Base-by-base conservation (phyloP, 1,140 invertebrate genomes). In the Drosophila tsacasi region DNA sequence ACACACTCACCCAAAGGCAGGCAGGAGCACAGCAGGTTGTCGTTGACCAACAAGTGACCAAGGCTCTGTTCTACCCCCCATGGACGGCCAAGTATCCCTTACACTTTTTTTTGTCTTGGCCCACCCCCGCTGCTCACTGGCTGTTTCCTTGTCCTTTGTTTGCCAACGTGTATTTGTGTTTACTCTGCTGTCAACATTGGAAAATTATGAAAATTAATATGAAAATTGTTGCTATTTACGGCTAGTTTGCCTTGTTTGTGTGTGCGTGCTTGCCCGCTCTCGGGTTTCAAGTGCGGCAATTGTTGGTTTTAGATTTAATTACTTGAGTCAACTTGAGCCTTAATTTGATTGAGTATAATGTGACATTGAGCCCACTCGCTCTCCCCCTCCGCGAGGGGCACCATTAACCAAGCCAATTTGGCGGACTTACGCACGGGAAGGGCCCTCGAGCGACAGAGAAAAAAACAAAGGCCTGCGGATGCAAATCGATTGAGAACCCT, bases 121-220 rank as follows among this genome's bases (percentile, higher is more conserved):
- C 65, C 52, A 40, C 19, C 49, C 40, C 23, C 47, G 15, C 35
- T 23, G 46, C 46, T 47, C 3, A 23, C 46, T 25, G 46, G 23
- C 46, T 21, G 46, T 25, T 52, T 32, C 47, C 62, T 32, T 47
- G 42, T 40, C 46, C 65, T 52, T 66, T 87, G 84, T 90, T 87
- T 87, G 63, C 81, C 46, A 42, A 72, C 74, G 77, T 87, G 81
- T 90, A 90, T 87, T 84, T 78, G 79, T 87, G 76, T 87, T 87
- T 89, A 58, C 79, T 60, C 52, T 79, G 85, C 79, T 89, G 85
- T 89, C 85, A 84, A 71, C 85, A 89, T 81, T 74, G 85, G 81
- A 85, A 90, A 90, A 90, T 90, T 90, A 90, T 90, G 86, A 90
- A 90, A 90, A 90, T 90, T 85, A 90, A 90, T 90, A 81, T 85